Base-by-base conservation (phyloP, 2,888 invertebrate species). In the Cantharis lateralis region DNA sequence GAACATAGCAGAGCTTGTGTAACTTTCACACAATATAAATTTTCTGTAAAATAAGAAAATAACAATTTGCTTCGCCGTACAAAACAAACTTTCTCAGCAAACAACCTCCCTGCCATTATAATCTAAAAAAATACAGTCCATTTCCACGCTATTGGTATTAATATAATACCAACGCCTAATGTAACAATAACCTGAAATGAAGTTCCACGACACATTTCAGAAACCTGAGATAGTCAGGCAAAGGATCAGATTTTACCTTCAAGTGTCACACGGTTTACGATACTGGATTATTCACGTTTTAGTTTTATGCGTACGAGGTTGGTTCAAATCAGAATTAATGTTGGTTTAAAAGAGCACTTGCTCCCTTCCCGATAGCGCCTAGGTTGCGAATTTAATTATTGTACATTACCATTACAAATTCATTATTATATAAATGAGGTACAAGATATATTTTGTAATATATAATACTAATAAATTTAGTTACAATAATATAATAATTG, bases 81-180 rank as follows among this genome's bases (percentile, higher is more conserved):
- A 72, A 48, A 48, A 48, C 48, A 48, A 48, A 72, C 16, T 68
- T 73, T 73, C 73, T 62, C 73, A 63, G 68, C 62, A 73, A 28
- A 73, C 69, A 72, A 62, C n/a, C 15, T 48, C 48, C 26, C n/a
- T 28, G 62, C 18, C 73, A 68, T 73, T 73, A 73, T 73, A 66
- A 15, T 68, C 68, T 15, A 62, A 73, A 68, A 73, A 73, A 73
- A 68, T 64, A 61, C 64, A 70, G 70, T 74, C 70, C 74, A 74
- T 70, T 74, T 74, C 74, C 74, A 74, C 74, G 74, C 74, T 20
- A 74, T 74, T 74, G 63, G 70, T 70, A 70, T 70, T 70, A 64
- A 70, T 70, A 70, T 74, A 69, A 74, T 70, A 74, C 70, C 70
- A 62, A 32, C 48, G 16, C 64, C 15, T 70, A 15, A 48, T 70